Conservation (phyloP, 1,140 invertebrate genomes). For the Gonatopus flavifemur region DNA sequence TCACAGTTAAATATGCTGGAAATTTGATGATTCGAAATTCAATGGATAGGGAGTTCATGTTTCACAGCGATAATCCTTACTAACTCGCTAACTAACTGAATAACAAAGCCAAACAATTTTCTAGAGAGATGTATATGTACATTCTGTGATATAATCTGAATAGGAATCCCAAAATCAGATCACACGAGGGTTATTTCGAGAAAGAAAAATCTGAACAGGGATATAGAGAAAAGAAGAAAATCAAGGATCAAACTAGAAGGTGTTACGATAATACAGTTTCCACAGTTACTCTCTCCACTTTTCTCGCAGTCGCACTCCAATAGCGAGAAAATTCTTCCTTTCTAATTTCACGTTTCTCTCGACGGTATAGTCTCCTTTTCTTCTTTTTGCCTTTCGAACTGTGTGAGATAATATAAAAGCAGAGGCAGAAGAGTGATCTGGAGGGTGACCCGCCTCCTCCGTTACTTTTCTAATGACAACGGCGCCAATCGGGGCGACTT, state of each 20-base stretch:
- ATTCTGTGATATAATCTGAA: no score
- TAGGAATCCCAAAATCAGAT: no score
- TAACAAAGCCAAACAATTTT: no score
- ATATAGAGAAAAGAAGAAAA: not conserved
- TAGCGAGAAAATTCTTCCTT: slow-evolving; percentile 34
- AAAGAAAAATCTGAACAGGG: slow-evolving; percentile 8
- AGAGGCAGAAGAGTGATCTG: slow-evolving; percentile 7
- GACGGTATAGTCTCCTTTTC: slow-evolving; percentile 18
- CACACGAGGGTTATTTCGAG: no score
- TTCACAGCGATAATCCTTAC: no score
- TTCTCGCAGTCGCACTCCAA: no score
- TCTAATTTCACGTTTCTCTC: slow-evolving; percentile 31
- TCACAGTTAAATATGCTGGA: no score
- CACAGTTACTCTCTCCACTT: slow-evolving; percentile 23
- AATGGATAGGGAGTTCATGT: no score
- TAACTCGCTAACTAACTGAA: no score
- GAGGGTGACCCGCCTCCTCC: slow-evolving; percentile 32
- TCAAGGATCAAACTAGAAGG: slow-evolving; percentile 13
- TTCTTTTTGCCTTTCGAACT: slow-evolving; percentile 6
- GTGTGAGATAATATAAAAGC: slow-evolving; percentile 43
- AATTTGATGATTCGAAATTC: no score
- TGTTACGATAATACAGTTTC: slow-evolving; percentile 43
- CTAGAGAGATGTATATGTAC: no score
- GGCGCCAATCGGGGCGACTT: slow-evolving; percentile 34
- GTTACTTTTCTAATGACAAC: slow-evolving; percentile 52